phyloP scores from a whole-genome alignment of 1,140 invertebrate genomes.

The Leptestheria dahalacensis region DNA sequence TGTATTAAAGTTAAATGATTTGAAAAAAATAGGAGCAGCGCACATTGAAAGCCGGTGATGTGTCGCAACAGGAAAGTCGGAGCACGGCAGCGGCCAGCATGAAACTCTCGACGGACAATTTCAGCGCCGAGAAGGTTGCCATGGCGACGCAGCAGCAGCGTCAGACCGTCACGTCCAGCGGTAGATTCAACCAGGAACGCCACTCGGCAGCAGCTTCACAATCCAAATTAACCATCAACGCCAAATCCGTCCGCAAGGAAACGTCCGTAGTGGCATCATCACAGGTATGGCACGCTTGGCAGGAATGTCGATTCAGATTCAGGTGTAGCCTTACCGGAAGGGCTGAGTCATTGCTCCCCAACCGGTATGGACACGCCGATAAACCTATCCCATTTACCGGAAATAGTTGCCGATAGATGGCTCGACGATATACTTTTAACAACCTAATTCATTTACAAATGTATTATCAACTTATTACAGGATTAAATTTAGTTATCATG shows the following conservation, averaged over 20 bases:
- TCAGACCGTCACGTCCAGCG: constrained; percentile 59
- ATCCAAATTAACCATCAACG: constrained; percentile 57
- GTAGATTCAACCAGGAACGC: constrained; percentile 56
- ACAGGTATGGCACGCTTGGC: neutral
- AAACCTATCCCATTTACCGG: too few relatives aligned
- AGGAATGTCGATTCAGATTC: neutral
- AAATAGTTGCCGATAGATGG: too few relatives aligned
- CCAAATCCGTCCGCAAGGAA: constrained; percentile 52
- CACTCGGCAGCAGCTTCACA: constrained; percentile 53
- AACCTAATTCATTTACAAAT: too few relatives aligned
- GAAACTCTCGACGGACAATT: constrained; percentile 67
- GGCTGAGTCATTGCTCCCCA: too few relatives aligned
- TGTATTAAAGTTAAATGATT: too few relatives aligned
- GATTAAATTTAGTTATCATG: too few relatives aligned
- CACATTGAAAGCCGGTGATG: constrained; percentile 62
- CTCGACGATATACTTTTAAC: too few relatives aligned
- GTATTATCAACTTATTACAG: too few relatives aligned
- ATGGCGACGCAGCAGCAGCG: constrained; percentile 66
- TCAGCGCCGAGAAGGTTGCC: constrained; percentile 67
- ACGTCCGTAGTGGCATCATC: constrained; percentile 35
- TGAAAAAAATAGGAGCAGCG: constrained; percentile 28
- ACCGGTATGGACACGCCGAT: too few relatives aligned
- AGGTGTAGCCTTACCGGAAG: too few relatives aligned
- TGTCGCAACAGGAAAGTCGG: constrained; percentile 65
- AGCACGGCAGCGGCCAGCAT: constrained; percentile 56